A percentile compares a stretch with the other conserved stretches of the same genome.
phyloP scores from a whole-genome alignment of 2,113 vertebrate genomes.

The Neolamprologus ventralis region DNA sequence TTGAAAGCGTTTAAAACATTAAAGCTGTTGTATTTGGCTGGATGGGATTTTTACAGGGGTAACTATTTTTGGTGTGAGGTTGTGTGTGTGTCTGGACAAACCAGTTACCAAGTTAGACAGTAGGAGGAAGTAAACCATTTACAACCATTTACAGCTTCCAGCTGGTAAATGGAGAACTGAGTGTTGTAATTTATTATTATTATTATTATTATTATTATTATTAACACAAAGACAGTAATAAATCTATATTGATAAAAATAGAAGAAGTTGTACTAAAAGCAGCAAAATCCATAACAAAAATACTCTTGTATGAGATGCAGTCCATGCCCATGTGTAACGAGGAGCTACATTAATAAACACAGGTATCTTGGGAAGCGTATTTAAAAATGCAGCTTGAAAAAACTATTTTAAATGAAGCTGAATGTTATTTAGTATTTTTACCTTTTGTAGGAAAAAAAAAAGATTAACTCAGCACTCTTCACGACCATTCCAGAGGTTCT shows the following conservation, averaged over 20 bases:
- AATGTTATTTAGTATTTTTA: neutral
- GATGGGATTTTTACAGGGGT: neutral
- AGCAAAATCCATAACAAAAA: neutral
- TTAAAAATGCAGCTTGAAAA: neutral
- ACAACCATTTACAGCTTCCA: too few relatives aligned
- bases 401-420: neutral
- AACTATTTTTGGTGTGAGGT: neutral
- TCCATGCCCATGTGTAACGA: neutral
- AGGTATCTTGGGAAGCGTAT: too few relatives aligned
- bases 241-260: neutral
- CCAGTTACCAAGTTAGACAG: neutral
- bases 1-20: neutral
- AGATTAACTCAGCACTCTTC: neutral
- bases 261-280: neutral
- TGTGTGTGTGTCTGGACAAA: neutral
- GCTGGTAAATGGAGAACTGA: neutral
- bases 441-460: neutral
- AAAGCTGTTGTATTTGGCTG: neutral
- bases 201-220: neutral
- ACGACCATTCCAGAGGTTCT: neutral
- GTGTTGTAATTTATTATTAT: neutral
- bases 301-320: neutral
- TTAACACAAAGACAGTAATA: neutral
- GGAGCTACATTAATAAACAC: neutral
- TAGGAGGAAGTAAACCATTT: neutral